Evolutionary conservation across 2,888 invertebrate genomes (phyloP), one percentile per base, ranked within the genome.

Genomic region (Epinotia nisella): DNA sequence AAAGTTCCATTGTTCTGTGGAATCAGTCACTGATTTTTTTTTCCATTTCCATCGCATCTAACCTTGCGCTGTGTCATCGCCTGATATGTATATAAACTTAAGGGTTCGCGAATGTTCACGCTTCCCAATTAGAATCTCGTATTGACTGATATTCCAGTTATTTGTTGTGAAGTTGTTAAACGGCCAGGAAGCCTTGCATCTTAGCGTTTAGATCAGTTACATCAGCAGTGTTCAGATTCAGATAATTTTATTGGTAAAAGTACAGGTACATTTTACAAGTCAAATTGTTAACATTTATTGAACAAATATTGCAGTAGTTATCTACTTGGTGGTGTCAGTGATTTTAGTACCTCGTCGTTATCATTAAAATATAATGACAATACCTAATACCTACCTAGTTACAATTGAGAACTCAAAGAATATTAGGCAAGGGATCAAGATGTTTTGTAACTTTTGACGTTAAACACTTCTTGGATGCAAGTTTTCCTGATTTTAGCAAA

Each of bases 121-220:
- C 53, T 53, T 53, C 53, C 53, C 19, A 39, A 21, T 21, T 15
- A 53, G 65, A 65, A 65, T 65, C 65, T 65, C 65, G 39, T 55
- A 17, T 55, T 53, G 55, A 65, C 53, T 65, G 65, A 65, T 65
- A 65, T 53, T 53, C 35, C 53, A 53, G 35, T 53, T 11, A 35
- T 55, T 49, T 39, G 19, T 53, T 19, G 39, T 65, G 13, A 15
- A n/a, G 15, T 35, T 65, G 7, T 13, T 51, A 51, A 29, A 53
- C 10, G 45, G 19, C 51, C 35, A 35, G 64, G 51, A 64, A 45
- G 3, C 2, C 39, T 21, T 39, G 65, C 65, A 65, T 51, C 35
- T 64, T 13, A 5, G 29, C n/a, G 24, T 17, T 19, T 17, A 19
- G n/a, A 29, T 29, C n/a, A n/a, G 17, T n/a, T 19, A 11, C 53